Percentiles rank a stretch among this genome's conserved stretches.
phyloP scores from a whole-genome alignment of 2,888 invertebrate species.

The Automeris io region DNA sequence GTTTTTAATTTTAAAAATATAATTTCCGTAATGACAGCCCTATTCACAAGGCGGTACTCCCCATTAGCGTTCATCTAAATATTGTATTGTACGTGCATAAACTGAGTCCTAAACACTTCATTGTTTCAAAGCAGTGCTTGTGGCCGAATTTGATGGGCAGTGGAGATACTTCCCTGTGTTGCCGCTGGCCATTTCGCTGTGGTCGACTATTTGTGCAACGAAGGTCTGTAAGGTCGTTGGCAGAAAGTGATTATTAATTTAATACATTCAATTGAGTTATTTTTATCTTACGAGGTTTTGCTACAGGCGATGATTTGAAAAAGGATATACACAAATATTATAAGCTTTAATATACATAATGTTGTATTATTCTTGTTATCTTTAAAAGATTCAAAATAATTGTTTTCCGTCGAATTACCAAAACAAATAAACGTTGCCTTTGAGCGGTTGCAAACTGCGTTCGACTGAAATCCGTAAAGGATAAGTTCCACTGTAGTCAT shows the following conservation, averaged over 20 bases:
- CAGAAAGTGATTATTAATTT: not conserved
- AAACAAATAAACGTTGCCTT: too few relatives aligned
- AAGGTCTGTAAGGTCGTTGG: not conserved
- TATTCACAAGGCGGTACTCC: conserved; percentile 43
- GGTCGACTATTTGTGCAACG: conserved; percentile 6
- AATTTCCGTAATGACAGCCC: conserved; percentile 20
- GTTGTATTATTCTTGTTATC: too few relatives aligned
- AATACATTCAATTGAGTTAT: not conserved
- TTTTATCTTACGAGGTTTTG: not conserved
- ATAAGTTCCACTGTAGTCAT: too few relatives aligned
- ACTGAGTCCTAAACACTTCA: conserved; percentile 48
- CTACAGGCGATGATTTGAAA: not conserved
- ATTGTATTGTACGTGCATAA: conserved; percentile 43
- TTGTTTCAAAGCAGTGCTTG: conserved; percentile 42
- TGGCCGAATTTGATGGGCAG: conserved; percentile 46
- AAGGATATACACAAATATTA: too few relatives aligned
- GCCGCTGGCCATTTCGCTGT: conserved; percentile 18
- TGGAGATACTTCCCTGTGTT: conserved; percentile 32
- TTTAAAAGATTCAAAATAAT: too few relatives aligned
- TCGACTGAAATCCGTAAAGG: too few relatives aligned
- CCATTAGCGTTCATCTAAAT: conserved; percentile 55
- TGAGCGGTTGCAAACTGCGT: too few relatives aligned
- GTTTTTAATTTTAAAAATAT: not conserved
- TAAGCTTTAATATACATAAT: too few relatives aligned
- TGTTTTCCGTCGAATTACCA: too few relatives aligned